A percentile compares a stretch with the other conserved stretches of the same genome.
Conservation (phyloP, 2,888 invertebrate genomes). For the Sinohyriopsis cumingii region DNA sequence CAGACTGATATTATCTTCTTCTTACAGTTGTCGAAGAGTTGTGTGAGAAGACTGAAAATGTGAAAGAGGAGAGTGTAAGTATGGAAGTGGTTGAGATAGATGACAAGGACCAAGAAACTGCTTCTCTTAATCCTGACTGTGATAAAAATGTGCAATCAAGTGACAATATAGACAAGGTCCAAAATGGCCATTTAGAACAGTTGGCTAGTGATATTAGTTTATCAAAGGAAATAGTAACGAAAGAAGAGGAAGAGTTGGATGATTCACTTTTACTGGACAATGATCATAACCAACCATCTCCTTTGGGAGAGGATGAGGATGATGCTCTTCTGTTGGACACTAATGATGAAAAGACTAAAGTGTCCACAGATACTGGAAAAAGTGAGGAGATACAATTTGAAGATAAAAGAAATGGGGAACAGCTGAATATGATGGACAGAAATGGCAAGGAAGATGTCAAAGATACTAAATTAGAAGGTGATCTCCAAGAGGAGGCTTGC, state of each 20-base stretch:
- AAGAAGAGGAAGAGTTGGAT: conserved; percentile 2
- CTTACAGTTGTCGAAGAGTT: too few species aligned
- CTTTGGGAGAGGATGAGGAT: conserved; percentile 1
- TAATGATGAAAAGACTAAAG: too few species aligned
- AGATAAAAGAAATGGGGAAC: too few species aligned
- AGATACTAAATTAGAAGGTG: conserved; percentile 6
- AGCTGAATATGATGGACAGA: neutral
- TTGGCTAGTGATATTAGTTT: neutral
- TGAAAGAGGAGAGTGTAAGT: too few species aligned
- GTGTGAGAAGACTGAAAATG: too few species aligned
- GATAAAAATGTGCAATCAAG: conserved; percentile 4
- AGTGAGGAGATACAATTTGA: too few species aligned
- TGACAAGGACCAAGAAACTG: conserved; percentile 2
- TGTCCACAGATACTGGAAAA: too few species aligned
- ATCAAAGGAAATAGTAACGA: conserved; percentile 1
- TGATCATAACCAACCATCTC: conserved; percentile 1
- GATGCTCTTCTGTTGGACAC: neutral
- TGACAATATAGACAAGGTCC: conserved; percentile 1
- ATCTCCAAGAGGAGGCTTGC: neutral
- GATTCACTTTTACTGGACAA: neutral
- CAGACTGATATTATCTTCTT: too few species aligned
- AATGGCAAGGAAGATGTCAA: conserved; percentile 5
- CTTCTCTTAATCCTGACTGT: neutral
- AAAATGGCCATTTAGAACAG: neutral
- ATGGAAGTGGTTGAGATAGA: conserved; percentile 4